Conservation (phyloP, 2,888 invertebrate species). For the Drosophila lutescens region DNA sequence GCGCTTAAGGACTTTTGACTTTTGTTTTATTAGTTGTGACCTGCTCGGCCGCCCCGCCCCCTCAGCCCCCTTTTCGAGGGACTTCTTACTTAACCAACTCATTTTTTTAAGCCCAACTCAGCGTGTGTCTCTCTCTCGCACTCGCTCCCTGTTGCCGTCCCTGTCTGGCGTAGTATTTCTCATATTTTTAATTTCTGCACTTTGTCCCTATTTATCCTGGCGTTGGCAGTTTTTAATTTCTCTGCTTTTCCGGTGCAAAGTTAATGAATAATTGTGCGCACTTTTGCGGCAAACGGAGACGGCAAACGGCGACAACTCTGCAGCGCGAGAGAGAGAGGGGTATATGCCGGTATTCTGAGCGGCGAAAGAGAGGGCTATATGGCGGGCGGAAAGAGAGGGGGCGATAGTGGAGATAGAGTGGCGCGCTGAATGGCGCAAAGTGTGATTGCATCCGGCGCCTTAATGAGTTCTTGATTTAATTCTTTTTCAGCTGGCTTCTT, state of each 20-base stretch:
- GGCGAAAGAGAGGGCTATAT: conserved; percentile 5
- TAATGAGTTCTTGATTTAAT: conserved; percentile 84
- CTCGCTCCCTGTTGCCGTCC: conserved; percentile 11
- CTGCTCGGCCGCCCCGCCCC: conserved; percentile 25
- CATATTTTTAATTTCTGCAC: conserved; percentile 81
- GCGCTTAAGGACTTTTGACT: conserved; percentile 83
- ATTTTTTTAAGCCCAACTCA: conserved; percentile 19
- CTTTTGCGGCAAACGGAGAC: conserved; percentile 78
- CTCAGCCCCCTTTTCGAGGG: conserved; percentile 5
- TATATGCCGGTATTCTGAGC: not conserved
- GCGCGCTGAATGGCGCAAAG: conserved; percentile 80
- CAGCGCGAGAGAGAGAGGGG: conserved; percentile 7
- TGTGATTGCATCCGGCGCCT: conserved; percentile 83
- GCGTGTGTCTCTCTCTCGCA: conserved; percentile 21
- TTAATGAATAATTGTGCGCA: conserved; percentile 83
- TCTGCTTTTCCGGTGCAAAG: conserved; percentile 82
- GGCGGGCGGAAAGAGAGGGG: conserved; percentile 3
- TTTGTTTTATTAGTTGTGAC: conserved; percentile 83
- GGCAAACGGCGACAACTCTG: conserved; percentile 41
- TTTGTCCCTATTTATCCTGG: conserved; percentile 81
- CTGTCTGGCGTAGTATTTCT: conserved; percentile 67
- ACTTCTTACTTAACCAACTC: conserved; percentile 48
- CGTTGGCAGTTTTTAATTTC: conserved; percentile 83
- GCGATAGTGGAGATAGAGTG: conserved; percentile 41
- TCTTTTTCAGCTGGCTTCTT: conserved; percentile 75